These are phyloP conservation scores for Hippocampus barbouri DNA, from an alignment of 2,113 vertebrate genomes.

Conservation along the genomic window DNA sequence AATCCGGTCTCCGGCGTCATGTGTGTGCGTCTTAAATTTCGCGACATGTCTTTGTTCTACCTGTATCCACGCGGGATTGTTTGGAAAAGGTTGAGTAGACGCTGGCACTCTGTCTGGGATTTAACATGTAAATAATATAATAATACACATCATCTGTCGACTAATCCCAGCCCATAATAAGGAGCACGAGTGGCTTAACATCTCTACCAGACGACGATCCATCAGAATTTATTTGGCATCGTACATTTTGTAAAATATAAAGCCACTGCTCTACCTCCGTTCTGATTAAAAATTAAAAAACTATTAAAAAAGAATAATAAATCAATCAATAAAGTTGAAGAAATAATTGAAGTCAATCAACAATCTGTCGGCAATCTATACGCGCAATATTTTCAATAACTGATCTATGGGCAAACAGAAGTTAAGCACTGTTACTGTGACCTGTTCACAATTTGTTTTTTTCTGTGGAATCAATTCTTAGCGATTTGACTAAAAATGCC, in stretches of 20 bases:
- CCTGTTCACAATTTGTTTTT: no score
- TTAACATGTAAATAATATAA: constrained; percentile 33
- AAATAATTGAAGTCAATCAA: background rate
- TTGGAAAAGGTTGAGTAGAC: constrained; percentile 38
- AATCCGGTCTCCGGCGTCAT: background rate
- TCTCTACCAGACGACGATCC: constrained; percentile 38
- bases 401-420: no score
- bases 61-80: constrained; percentile 19
- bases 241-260: background rate
- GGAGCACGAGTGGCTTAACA: constrained; percentile 34
- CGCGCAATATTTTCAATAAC: background rate
- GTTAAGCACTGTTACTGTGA: no score
- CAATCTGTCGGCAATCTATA: background rate
- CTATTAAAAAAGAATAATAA: background rate
- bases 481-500: no score
- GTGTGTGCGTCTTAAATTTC: background rate
- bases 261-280: background rate
- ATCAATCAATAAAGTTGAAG: background rate
- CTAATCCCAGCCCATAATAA: constrained; percentile 60
- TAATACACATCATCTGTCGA: constrained; percentile 53
- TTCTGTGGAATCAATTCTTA: no score
- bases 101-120: constrained; percentile 40
- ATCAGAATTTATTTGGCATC: background rate
- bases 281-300: background rate
- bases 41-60: constrained; percentile 6